phyloP scores from a whole-genome alignment of 2,888 invertebrate species.

The Patella caerulea region DNA sequence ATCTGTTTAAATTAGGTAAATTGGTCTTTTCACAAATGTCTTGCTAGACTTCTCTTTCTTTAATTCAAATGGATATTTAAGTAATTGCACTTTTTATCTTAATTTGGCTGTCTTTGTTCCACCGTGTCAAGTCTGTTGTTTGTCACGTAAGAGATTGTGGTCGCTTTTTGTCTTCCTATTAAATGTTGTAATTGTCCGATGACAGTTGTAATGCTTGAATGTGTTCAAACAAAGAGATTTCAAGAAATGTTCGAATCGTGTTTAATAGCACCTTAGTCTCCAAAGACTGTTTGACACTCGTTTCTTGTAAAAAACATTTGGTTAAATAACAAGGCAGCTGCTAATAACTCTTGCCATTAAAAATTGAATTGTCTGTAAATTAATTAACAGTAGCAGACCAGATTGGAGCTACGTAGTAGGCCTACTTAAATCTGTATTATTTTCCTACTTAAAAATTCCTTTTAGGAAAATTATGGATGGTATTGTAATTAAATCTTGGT shows the following conservation, averaged over 20 bases:
- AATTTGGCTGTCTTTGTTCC: slow-evolving; percentile 1
- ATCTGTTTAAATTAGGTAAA: background rate
- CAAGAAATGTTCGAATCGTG: background rate
- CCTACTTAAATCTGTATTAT: too few species aligned
- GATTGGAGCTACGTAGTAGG: too few species aligned
- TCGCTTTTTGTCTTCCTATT: background rate
- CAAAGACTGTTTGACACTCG: too few species aligned
- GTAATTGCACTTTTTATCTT: slow-evolving; percentile 8
- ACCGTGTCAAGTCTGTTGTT: background rate
- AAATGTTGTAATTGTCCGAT: background rate
- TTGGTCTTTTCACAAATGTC: background rate
- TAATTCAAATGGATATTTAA: slow-evolving; percentile 10
- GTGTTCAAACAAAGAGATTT: slow-evolving; percentile 5
- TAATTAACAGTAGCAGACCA: too few species aligned
- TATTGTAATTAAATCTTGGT: too few species aligned
- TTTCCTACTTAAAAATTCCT: too few species aligned
- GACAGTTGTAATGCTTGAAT: background rate
- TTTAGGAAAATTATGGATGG: too few species aligned
- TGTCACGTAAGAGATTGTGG: background rate
- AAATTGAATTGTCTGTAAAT: too few species aligned
- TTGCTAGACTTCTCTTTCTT: background rate
- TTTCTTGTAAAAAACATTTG: too few species aligned
- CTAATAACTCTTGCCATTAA: too few species aligned
- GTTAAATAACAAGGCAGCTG: too few species aligned
- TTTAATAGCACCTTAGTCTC: too few species aligned